phyloP scores from a whole-genome alignment of 2,888 invertebrate genomes.

The Orthosia gracilis region DNA sequence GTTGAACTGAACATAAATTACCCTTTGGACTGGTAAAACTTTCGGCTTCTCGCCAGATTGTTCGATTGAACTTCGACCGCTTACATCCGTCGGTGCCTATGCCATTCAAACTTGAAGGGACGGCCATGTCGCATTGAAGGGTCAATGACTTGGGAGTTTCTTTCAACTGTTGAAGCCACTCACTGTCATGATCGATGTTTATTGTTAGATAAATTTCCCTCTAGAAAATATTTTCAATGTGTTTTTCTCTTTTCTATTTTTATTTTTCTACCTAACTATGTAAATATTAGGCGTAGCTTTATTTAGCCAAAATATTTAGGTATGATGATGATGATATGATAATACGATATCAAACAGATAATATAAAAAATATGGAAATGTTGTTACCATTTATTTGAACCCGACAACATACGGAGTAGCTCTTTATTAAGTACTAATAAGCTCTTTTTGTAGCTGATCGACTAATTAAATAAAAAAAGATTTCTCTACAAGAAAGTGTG shows the following conservation, averaged over 20 bases:
- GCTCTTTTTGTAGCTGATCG: too few relatives aligned
- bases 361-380: constrained; percentile 15
- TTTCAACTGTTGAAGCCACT: constrained; percentile 6
- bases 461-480: too few relatives aligned
- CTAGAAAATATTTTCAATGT: neutral
- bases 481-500: too few relatives aligned
- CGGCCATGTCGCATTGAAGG: constrained; percentile 8
- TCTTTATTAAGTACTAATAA: too few relatives aligned
- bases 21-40: constrained; percentile 25
- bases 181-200: neutral
- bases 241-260: neutral
- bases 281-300: too few relatives aligned
- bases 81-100: constrained; percentile 24
- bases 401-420: too few relatives aligned
- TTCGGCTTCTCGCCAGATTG: constrained; percentile 36
- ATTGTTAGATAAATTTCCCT: neutral
- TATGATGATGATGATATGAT: too few relatives aligned
- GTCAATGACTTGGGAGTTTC: constrained; percentile 32
- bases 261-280: too few relatives aligned
- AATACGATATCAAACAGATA: neutral
- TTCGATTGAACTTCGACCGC: constrained; percentile 32
- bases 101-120: constrained; percentile 50
- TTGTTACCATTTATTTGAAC: neutral
- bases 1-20: constrained; percentile 32
- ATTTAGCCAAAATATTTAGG: too few relatives aligned